Percentiles rank a stretch among this genome's conserved stretches.
Evolutionary conservation across 1,140 invertebrate genomes (phyloP).

Genomic region (Schmidtea mediterranea): DNA sequence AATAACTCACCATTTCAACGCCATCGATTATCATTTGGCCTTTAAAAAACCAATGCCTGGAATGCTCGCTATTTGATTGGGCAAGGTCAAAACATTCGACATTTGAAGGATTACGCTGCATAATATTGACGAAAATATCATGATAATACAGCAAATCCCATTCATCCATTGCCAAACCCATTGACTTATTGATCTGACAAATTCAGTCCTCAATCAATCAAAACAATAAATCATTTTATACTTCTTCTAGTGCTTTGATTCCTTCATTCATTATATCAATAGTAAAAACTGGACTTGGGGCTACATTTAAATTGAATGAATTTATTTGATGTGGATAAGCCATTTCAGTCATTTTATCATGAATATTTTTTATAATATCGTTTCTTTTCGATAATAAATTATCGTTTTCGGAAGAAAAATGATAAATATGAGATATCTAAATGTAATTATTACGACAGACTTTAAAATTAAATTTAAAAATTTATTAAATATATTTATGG

Average conservation of each 20-base stretch:
- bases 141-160: conserved; percentile 30
- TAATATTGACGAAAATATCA: conserved; percentile 33
- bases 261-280: conserved; percentile 52
- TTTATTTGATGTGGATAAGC: conserved; percentile 36
- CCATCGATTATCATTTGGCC: conserved; percentile 31
- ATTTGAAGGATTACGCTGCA: conserved; percentile 73
- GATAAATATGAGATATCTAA: too few relatives aligned
- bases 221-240: conserved; percentile 35
- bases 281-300: conserved; percentile 43
- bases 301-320: neutral
- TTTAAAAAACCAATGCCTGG: conserved; percentile 36
- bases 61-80: conserved; percentile 58
- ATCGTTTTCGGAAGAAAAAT: too few relatives aligned
- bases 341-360: conserved; percentile 58
- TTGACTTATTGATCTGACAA: neutral
- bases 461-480: too few relatives aligned
- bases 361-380: conserved; percentile 35
- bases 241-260: conserved; percentile 45
- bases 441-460: too few relatives aligned
- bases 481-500: too few relatives aligned
- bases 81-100: conserved; percentile 91
- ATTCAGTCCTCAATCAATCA: neutral
- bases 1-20: too few relatives aligned
- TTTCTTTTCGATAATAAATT: neutral
- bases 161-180: conserved; percentile 28